A percentile compares a stretch with the other conserved stretches of the same genome.
phyloP scores from a whole-genome alignment of 1,140 invertebrate genomes.

The Drosophila melanica region DNA sequence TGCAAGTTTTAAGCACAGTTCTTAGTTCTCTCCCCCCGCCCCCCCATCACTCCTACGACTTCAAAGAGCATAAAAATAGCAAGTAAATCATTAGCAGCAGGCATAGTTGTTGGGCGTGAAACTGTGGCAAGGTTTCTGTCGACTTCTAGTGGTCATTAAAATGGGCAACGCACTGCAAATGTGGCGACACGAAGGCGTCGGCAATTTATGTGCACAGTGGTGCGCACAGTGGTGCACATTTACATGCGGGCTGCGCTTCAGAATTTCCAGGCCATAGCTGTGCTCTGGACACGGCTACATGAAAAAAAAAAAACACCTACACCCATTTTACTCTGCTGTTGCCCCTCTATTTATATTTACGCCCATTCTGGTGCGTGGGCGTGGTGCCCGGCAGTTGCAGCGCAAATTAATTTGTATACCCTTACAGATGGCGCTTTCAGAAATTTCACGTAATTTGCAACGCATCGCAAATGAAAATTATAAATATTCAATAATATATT shows the following conservation, averaged over 20 bases:
- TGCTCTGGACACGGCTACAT: slow-evolving; percentile 2
- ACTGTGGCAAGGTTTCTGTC: slow-evolving; percentile 36
- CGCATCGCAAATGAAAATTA: too few species aligned
- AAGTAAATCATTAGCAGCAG: slow-evolving; percentile 80
- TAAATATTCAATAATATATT: too few species aligned
- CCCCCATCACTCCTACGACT: slow-evolving; percentile 13
- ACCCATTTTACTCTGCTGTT: background rate
- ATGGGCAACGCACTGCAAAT: slow-evolving; percentile 17
- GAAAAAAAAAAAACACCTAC: slow-evolving; percentile 9
- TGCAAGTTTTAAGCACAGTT: slow-evolving; percentile 10
- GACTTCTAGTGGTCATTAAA: slow-evolving; percentile 62
- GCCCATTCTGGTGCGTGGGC: slow-evolving; percentile 11
- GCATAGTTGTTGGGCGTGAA: slow-evolving; percentile 43
- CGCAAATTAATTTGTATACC: slow-evolving; percentile 29
- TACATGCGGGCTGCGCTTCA: background rate
- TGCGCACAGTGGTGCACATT: slow-evolving; percentile 14
- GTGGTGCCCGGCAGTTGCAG: slow-evolving; percentile 11
- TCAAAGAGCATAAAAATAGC: slow-evolving; percentile 64
- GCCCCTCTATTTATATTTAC: slow-evolving; percentile 23
- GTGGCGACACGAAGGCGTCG: slow-evolving; percentile 4
- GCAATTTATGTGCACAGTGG: slow-evolving; percentile 20
- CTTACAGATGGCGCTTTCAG: background rate
- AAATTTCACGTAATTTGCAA: background rate
- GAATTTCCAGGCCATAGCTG: slow-evolving; percentile 1
- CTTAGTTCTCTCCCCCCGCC: background rate